A percentile compares a stretch with the other conserved stretches of the same genome.
These are phyloP conservation scores for Trematocara zebra DNA, from an alignment of 2,113 vertebrate genomes.

Conservation along the genomic window DNA sequence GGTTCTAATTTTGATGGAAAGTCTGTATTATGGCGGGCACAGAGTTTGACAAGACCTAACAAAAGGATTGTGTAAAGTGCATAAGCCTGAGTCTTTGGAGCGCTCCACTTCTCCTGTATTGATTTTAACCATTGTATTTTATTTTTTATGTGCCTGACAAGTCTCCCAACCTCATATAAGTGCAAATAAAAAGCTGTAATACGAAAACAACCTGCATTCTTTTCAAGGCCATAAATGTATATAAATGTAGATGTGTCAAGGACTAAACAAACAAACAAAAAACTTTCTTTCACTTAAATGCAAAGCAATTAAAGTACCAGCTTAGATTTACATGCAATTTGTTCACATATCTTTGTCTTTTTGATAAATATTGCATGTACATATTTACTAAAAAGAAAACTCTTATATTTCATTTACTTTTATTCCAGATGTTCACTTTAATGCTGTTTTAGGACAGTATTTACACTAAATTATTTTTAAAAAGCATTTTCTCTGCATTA, in stretches of 20 bases:
- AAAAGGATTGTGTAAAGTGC: background rate
- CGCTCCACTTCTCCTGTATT: background rate
- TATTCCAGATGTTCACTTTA: background rate
- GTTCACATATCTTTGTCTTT: background rate
- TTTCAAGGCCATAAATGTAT: background rate
- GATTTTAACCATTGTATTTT: background rate
- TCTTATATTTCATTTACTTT: background rate
- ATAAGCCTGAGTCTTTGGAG: background rate
- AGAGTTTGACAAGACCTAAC: background rate
- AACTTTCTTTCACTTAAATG: fast-evolving
- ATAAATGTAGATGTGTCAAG: background rate
- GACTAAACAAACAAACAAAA: background rate
- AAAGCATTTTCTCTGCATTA: background rate
- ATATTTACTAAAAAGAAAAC: background rate
- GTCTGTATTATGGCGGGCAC: background rate
- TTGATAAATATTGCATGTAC: background rate
- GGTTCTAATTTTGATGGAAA: background rate
- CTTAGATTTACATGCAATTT: background rate
- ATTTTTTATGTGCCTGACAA: background rate
- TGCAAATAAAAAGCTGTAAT: background rate
- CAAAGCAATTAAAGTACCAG: fast-evolving
- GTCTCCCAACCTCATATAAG: background rate
- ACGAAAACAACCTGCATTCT: background rate
- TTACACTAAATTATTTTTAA: background rate
- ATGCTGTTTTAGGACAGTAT: background rate